Conservation (phyloP, 2,888 invertebrate species). For the Leistus spinibarbis region DNA sequence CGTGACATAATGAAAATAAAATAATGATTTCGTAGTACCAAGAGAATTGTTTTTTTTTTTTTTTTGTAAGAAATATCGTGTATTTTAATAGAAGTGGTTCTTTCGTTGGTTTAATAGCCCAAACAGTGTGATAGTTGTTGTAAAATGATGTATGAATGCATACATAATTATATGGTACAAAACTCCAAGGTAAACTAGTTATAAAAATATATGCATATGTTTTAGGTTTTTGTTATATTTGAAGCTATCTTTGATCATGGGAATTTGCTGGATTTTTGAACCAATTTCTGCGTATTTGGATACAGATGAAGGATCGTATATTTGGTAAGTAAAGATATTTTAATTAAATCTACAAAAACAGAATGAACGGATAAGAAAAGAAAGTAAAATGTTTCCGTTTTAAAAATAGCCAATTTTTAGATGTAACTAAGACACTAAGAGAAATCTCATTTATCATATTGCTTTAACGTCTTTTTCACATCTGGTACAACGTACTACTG, state of each 20-base stretch:
- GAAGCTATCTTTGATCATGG: slow-evolving; percentile 73
- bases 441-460: no score
- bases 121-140: no score
- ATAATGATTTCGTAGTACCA: no score
- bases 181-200: background rate
- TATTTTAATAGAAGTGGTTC: no score
- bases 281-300: slow-evolving; percentile 57
- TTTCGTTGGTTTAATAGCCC: background rate
- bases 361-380: background rate
- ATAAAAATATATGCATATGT: slow-evolving; percentile 39
- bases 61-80: no score
- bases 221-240: slow-evolving; percentile 67
- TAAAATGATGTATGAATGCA: background rate
- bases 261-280: slow-evolving; percentile 75
- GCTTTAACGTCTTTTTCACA: background rate
- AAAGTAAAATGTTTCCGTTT: background rate
- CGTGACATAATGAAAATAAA: no score
- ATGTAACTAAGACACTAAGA: no score
- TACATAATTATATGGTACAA: background rate
- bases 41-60: no score
- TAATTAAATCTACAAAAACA: background rate
- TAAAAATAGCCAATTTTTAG: no score
- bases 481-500: no score
- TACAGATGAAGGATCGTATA: slow-evolving; percentile 43
- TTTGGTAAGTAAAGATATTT: slow-evolving; percentile 50